phyloP scores from a whole-genome alignment of 2,888 invertebrate species.

The Scaptomyza caliginosa region DNA sequence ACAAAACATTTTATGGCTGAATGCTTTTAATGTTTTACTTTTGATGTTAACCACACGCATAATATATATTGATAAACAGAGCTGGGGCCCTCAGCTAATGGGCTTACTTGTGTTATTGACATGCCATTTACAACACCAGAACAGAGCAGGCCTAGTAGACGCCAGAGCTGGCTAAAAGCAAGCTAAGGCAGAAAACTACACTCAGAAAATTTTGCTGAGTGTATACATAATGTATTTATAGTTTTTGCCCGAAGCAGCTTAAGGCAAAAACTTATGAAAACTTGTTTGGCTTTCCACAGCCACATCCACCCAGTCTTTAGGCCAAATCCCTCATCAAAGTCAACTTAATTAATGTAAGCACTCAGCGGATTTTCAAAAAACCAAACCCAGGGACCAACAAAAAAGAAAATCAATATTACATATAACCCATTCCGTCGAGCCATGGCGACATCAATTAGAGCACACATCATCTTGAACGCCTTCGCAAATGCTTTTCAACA shows the following conservation, averaged over 20 bases:
- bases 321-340: slow-evolving; percentile 78
- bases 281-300: slow-evolving; percentile 25
- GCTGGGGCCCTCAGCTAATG: not conserved
- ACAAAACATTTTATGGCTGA: slow-evolving; percentile 66
- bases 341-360: slow-evolving; percentile 73
- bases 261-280: slow-evolving; percentile 40
- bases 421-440: not conserved
- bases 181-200: not conserved
- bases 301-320: not conserved
- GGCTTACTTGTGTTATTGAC: slow-evolving; percentile 48
- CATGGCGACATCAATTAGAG: slow-evolving; percentile 68
- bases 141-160: not conserved
- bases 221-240: not conserved
- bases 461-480: slow-evolving; percentile 73
- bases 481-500: slow-evolving; percentile 27
- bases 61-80: slow-evolving; percentile 45
- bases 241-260: not conserved
- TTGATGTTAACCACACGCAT: slow-evolving; percentile 67
- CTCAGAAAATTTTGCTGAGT: slow-evolving; percentile 1
- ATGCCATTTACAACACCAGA: slow-evolving; percentile 41
- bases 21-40: slow-evolving; percentile 74
- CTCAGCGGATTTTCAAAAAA: slow-evolving; percentile 10
- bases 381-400: not conserved
- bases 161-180: not conserved
- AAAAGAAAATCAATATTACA: slow-evolving; percentile 67